These are phyloP conservation scores for Plotosus lineatus DNA, from an alignment of 2,113 vertebrate genomes.

Conservation along the genomic window DNA sequence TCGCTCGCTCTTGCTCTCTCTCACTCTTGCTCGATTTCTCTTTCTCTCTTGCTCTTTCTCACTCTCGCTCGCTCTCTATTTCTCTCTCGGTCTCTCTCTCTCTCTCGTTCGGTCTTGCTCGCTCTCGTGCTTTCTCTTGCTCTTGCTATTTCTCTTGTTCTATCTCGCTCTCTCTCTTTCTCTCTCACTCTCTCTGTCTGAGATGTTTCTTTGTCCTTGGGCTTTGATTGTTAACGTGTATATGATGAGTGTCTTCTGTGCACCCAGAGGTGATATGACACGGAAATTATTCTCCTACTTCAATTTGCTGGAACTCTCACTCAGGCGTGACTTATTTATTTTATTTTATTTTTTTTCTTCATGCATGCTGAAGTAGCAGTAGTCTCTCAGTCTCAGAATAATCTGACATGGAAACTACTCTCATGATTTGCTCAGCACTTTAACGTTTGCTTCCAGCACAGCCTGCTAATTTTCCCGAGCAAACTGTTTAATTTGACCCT, in stretches of 20 bases:
- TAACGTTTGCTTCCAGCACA: background rate
- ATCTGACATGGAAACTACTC: constrained; percentile 37
- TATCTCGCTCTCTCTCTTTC: background rate
- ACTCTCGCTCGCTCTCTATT: background rate
- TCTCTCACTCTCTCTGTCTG: background rate
- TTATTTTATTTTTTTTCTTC: background rate
- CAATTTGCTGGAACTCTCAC: constrained; percentile 17
- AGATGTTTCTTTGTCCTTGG: constrained; percentile 22
- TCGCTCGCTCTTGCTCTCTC: background rate
- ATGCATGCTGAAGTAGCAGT: constrained; percentile 34
- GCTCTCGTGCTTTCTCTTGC: background rate
- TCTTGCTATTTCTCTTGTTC: no score
- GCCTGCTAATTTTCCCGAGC: constrained; percentile 30
- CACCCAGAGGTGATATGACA: constrained; percentile 14
- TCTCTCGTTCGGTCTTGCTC: background rate
- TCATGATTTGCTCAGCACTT: constrained; percentile 41
- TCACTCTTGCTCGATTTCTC: background rate
- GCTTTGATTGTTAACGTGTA: constrained; percentile 32
- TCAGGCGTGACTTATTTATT: background rate
- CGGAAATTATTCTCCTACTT: constrained; percentile 35
- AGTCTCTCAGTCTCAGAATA: constrained; percentile 26
- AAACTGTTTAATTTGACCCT: constrained; percentile 35
- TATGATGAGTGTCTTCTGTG: constrained; percentile 31
- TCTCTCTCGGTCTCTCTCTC: background rate
- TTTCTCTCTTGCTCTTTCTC: constrained; percentile 26